Percentiles rank a stretch among this genome's conserved stretches.
phyloP scores from a whole-genome alignment of 2,888 invertebrate species.

The Antitype chi region DNA sequence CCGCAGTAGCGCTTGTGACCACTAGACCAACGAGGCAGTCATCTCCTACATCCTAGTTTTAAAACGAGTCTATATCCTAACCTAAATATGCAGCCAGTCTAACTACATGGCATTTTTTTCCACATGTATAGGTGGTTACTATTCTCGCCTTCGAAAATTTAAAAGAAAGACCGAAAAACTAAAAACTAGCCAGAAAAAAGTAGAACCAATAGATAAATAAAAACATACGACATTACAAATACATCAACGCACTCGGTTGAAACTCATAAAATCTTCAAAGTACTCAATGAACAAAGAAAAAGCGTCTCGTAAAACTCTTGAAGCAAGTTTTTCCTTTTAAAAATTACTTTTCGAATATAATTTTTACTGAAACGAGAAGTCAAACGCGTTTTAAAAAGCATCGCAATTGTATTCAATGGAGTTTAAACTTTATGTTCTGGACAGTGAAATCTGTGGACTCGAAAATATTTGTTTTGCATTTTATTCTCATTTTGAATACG shows the following conservation, averaged over 20 bases:
- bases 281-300: constrained; percentile 50
- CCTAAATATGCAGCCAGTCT: no score
- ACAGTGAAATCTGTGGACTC: constrained; percentile 39
- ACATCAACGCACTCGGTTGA: constrained; percentile 17
- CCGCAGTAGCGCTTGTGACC: no score
- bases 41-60: no score
- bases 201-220: background rate
- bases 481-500: no score
- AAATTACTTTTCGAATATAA: constrained; percentile 63
- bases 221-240: constrained; percentile 16
- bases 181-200: background rate
- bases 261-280: constrained; percentile 51
- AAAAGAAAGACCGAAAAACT: background rate
- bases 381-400: constrained; percentile 70
- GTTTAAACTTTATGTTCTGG: constrained; percentile 65
- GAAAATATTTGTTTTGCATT: no score
- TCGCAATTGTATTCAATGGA: constrained; percentile 70
- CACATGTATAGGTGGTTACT: background rate
- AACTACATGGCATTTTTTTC: no score
- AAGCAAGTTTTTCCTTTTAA: constrained; percentile 33
- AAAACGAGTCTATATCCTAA: no score
- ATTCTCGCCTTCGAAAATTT: background rate
- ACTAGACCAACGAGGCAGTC: no score
- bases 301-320: constrained; percentile 34
- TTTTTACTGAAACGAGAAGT: constrained; percentile 65